Evolutionary conservation across 53 echinoderm and acorn worm genomes (phyloP).

Genomic region (Hippasteria phrygiana): DNA sequence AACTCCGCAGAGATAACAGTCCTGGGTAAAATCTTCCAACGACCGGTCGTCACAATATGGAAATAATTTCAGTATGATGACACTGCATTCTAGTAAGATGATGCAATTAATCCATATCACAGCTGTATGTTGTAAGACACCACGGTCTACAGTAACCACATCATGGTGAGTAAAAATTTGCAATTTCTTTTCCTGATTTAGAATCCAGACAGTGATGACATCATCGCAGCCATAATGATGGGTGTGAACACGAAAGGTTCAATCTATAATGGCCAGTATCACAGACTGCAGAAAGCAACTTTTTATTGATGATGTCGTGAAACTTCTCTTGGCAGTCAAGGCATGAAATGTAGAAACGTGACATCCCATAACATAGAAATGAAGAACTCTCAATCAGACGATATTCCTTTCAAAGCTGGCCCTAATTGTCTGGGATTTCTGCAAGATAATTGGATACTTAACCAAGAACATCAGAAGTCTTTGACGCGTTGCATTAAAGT

Average conservation of each 20-base stretch:
- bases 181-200: neutral
- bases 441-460: no score
- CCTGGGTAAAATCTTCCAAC: neutral
- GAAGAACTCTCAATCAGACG: neutral
- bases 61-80: neutral
- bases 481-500: neutral
- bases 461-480: no score
- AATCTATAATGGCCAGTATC: no score
- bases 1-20: neutral
- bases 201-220: neutral
- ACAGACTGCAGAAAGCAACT: neutral
- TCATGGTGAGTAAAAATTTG: neutral
- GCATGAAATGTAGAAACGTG: no score
- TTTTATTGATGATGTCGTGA: no score
- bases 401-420: neutral
- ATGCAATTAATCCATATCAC: conserved; percentile 1
- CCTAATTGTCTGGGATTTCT: neutral
- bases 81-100: neutral
- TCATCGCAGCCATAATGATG: neutral
- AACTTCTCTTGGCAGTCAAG: no score
- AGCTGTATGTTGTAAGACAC: neutral
- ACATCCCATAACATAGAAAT: no score
- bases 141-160: neutral
- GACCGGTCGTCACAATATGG: neutral
- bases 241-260: neutral